Conservation (phyloP, 2,797 vertebrate species). For the Cheirogaleus major region DNA sequence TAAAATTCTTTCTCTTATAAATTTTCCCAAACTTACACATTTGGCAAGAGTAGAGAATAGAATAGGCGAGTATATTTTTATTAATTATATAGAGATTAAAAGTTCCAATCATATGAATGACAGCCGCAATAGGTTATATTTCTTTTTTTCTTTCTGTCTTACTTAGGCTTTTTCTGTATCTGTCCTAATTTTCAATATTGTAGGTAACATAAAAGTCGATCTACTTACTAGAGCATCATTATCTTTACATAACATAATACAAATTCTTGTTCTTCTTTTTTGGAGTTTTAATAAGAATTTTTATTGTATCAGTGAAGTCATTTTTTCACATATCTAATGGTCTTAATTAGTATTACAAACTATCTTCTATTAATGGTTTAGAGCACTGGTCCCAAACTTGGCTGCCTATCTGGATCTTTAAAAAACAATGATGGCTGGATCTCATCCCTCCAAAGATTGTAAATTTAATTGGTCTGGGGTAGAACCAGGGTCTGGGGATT, state of each 20-base stretch:
- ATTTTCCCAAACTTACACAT: constrained; percentile 12
- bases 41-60: constrained; percentile 14
- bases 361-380: neutral
- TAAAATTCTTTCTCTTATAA: neutral
- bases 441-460: neutral
- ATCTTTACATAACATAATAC: constrained; percentile 68
- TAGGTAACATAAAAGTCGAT: constrained; percentile 73
- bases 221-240: constrained; percentile 72
- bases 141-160: constrained; percentile 69
- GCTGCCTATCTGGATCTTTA: neutral
- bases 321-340: constrained; percentile 46
- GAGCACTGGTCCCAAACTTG: constrained; percentile 12
- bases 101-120: constrained; percentile 47
- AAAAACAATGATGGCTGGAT: neutral
- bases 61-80: neutral
- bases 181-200: constrained; percentile 75
- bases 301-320: constrained; percentile 58
- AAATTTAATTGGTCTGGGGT: neutral
- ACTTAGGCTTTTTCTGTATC: constrained; percentile 51
- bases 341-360: constrained; percentile 63
- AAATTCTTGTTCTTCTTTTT: constrained; percentile 71
- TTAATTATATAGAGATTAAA: neutral
- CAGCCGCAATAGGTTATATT: constrained; percentile 66
- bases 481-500: neutral
- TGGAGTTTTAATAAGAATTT: constrained; percentile 65